phyloP scores from a whole-genome alignment of 2,797 vertebrate genomes.

The Mycteria americana region DNA sequence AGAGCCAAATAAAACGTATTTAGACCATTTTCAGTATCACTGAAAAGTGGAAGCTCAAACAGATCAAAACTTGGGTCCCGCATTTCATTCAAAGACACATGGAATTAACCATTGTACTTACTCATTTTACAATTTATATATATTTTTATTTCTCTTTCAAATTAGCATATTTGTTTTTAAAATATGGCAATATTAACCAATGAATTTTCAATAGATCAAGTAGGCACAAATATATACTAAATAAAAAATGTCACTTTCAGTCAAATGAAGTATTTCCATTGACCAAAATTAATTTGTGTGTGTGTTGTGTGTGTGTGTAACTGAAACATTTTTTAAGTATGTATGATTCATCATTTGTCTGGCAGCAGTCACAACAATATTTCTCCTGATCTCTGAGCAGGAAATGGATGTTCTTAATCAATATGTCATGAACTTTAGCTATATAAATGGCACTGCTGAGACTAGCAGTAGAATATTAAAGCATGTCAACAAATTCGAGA shows the following conservation, averaged over 20 bases:
- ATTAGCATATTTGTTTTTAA: neutral
- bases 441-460: constrained; percentile 15
- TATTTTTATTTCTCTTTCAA: neutral
- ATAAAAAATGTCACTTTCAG: neutral
- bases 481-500: constrained; percentile 9
- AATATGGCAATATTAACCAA: neutral
- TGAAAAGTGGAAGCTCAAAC: neutral
- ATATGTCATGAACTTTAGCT: constrained; percentile 44
- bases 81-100: neutral
- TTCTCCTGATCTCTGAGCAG: constrained; percentile 1
- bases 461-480: constrained; percentile 31
- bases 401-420: constrained; percentile 49
- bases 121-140: neutral
- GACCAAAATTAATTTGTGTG: neutral
- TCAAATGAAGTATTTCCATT: neutral
- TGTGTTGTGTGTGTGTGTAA: neutral
- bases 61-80: neutral
- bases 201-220: neutral
- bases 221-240: neutral
- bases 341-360: constrained; percentile 10
- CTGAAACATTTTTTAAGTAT: neutral
- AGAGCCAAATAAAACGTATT: neutral
- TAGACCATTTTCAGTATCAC: neutral
- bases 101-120: neutral
- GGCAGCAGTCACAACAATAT: neutral